Conservation (phyloP, 2,888 invertebrate genomes). For the Apamea monoglypha region DNA sequence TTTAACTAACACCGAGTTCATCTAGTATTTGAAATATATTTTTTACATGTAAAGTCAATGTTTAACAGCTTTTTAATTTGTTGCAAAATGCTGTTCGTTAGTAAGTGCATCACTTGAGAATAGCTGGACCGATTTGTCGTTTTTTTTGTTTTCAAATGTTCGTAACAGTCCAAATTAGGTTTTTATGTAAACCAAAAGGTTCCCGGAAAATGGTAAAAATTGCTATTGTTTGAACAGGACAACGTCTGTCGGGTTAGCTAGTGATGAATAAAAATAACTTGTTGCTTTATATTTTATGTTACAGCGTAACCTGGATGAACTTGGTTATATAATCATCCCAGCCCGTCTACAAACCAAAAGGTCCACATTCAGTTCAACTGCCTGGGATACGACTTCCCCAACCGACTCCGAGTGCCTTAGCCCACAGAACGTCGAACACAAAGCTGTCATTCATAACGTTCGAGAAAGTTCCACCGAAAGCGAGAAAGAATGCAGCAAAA, state of each 20-base stretch:
- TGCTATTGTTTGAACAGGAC: neutral
- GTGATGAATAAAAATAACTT: neutral
- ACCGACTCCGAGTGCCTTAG: conserved; percentile 83
- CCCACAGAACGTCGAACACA: conserved; percentile 77
- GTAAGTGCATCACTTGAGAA: too few species aligned
- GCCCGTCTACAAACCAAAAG: conserved; percentile 77
- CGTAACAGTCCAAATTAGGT: too few species aligned
- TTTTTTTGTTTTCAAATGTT: too few species aligned
- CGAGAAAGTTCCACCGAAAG: conserved; percentile 77
- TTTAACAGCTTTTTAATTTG: too few species aligned
- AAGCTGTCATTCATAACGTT: conserved; percentile 76
- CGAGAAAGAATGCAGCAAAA: conserved; percentile 79
- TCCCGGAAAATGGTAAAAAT: too few species aligned
- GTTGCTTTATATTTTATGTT: conserved; percentile 29
- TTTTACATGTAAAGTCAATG: too few species aligned
- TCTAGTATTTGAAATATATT: too few species aligned
- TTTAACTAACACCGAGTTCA: neutral
- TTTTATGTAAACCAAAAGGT: too few species aligned
- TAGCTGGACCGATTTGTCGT: too few species aligned
- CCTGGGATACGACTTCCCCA: conserved; percentile 81
- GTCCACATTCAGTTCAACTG: conserved; percentile 77
- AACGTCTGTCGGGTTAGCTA: neutral
- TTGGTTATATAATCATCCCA: conserved; percentile 85
- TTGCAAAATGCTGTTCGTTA: too few species aligned
- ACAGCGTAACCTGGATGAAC: conserved; percentile 80